phyloP scores from a whole-genome alignment of 1,140 invertebrate genomes.

The Vanessa atalanta region DNA sequence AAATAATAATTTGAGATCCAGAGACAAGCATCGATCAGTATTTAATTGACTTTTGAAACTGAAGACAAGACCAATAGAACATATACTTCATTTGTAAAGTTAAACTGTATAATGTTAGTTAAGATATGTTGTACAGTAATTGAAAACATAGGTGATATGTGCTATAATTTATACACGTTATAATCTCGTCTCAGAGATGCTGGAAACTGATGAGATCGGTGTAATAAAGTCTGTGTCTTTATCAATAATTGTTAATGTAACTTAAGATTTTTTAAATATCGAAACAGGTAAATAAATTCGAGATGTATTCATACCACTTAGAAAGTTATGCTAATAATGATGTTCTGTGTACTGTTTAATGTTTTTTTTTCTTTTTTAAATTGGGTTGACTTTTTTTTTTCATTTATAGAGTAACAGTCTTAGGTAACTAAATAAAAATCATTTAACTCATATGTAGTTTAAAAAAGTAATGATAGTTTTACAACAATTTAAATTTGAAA shows the following conservation, averaged over 20 bases:
- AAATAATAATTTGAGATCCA: constrained; percentile 52
- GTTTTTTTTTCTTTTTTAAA: no score
- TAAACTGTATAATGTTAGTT: constrained; percentile 34
- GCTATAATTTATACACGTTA: constrained; percentile 22
- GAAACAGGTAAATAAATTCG: neutral
- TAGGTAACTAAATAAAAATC: no score
- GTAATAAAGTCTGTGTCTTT: neutral
- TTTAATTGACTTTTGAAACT: constrained; percentile 50
- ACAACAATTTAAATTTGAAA: no score
- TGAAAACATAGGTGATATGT: constrained; percentile 34
- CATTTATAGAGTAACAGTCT: no score
- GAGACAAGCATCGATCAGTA: constrained; percentile 40
- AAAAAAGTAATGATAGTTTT: no score
- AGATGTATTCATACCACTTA: neutral
- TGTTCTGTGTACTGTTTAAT: no score
- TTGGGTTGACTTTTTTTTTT: no score
- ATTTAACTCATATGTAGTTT: no score
- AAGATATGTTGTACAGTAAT: constrained; percentile 36
- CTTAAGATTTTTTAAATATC: neutral
- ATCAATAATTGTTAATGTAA: neutral
- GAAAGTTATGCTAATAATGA: no score
- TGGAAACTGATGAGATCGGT: neutral
- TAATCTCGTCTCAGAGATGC: constrained; percentile 29
- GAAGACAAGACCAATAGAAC: constrained; percentile 35
- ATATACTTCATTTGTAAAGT: constrained; percentile 34